Conservation (phyloP, 1,140 invertebrate species). For the Panagrolaimus sp. region DNA sequence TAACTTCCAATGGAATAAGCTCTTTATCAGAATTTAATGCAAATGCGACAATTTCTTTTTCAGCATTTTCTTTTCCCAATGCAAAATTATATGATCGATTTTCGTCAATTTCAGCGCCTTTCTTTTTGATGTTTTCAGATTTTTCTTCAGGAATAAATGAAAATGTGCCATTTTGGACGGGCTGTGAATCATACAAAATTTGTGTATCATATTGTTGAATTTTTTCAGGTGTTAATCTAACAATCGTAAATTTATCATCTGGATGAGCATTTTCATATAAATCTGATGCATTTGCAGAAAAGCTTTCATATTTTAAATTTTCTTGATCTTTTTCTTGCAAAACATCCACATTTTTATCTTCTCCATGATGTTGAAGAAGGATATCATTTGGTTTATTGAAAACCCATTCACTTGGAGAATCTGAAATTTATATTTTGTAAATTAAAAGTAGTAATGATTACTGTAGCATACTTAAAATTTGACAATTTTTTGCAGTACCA, state of each 20-base stretch:
- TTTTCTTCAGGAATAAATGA: constrained; percentile 1
- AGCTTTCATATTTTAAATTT: background rate
- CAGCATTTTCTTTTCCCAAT: background rate
- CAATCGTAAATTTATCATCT: background rate
- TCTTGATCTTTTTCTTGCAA: background rate
- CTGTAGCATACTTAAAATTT: background rate
- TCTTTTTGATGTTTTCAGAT: background rate
- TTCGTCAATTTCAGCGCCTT: background rate
- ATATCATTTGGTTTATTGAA: constrained; percentile 9
- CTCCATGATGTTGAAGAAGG: background rate
- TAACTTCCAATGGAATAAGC: background rate
- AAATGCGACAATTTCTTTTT: constrained; percentile 1
- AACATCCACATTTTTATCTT: background rate
- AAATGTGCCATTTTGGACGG: background rate
- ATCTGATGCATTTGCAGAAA: background rate
- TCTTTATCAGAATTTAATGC: background rate
- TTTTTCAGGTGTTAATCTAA: background rate
- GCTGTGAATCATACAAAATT: constrained; percentile 1
- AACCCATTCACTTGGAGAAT: background rate
- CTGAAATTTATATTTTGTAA: too few species aligned
- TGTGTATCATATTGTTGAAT: background rate
- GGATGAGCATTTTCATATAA: background rate
- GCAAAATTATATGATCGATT: background rate
- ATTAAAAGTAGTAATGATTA: too few species aligned
- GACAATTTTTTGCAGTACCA: background rate